Evolutionary conservation across 2,797 vertebrate genomes (phyloP).

Genomic region (Schizothorax lantsangensis): DNA sequence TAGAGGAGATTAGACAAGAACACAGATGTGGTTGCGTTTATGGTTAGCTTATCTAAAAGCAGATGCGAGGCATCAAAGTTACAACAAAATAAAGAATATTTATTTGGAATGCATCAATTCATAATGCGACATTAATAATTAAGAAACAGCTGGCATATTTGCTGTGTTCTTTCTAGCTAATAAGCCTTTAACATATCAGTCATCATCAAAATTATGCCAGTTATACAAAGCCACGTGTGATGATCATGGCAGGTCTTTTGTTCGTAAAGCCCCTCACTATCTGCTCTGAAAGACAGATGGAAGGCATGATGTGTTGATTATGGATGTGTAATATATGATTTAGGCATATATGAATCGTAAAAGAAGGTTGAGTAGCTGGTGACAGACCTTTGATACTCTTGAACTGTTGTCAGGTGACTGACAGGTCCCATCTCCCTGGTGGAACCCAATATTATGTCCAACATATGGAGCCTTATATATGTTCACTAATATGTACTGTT

Average conservation of each 20-base stretch:
- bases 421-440: neutral
- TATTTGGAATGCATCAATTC: neutral
- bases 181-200: constrained; percentile 39
- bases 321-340: constrained; percentile 63
- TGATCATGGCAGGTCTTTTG: constrained; percentile 43
- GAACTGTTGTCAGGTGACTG: constrained; percentile 14
- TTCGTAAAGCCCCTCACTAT: constrained; percentile 24
- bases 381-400: constrained; percentile 3
- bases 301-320: constrained; percentile 46
- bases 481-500: neutral
- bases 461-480: neutral
- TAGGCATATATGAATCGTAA: constrained; percentile 60
- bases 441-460: neutral
- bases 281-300: constrained; percentile 45
- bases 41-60: neutral
- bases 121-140: constrained; percentile 7
- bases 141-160: constrained; percentile 18
- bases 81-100: neutral
- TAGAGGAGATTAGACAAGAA: neutral
- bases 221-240: constrained; percentile 42
- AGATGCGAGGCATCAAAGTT: neutral
- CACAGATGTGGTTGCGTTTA: neutral
- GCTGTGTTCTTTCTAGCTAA: constrained; percentile 22
- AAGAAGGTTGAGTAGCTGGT: constrained; percentile 41
- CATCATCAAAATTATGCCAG: constrained; percentile 43